Conservation (phyloP, 2,888 invertebrate species). For the Pristionchus arcanus region DNA sequence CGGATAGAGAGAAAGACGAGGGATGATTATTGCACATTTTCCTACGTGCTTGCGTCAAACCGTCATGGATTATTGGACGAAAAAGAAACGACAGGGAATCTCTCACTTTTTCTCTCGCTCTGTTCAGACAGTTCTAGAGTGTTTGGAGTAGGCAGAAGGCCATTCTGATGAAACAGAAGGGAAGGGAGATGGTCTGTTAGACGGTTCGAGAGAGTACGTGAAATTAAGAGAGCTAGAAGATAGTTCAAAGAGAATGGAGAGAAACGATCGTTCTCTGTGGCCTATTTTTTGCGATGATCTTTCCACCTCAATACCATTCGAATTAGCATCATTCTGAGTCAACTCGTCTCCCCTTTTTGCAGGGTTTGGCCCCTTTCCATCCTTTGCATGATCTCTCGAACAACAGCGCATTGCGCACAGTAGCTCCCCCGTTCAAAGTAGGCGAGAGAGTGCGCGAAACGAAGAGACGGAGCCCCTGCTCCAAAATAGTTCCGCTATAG, state of each 20-base stretch:
- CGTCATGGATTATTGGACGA: neutral
- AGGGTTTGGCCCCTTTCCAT: neutral
- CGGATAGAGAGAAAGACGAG: neutral
- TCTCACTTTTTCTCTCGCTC: no score
- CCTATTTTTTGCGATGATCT: neutral
- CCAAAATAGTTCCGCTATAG: neutral
- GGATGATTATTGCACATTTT: neutral
- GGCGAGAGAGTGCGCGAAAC: neutral
- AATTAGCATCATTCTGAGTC: conserved; percentile 23
- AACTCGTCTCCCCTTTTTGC: neutral
- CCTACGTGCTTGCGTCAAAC: conserved; percentile 13
- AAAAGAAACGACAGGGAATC: neutral
- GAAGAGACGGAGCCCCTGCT: neutral
- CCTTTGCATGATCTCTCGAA: neutral
- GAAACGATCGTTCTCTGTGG: conserved; percentile 14
- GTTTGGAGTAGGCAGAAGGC: neutral
- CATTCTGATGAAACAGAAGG: neutral
- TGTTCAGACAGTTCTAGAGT: neutral
- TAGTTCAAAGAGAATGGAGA: neutral
- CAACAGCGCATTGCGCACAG: neutral
- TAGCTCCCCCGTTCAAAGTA: neutral
- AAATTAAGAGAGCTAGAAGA: neutral
- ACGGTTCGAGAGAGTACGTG: neutral
- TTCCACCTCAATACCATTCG: neutral
- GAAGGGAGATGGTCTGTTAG: neutral